Evolutionary conservation across 53 echinoderm and acorn worm genomes (phyloP), one percentile per base, ranked within the genome.

Genomic region (Luidia sarsii): DNA sequence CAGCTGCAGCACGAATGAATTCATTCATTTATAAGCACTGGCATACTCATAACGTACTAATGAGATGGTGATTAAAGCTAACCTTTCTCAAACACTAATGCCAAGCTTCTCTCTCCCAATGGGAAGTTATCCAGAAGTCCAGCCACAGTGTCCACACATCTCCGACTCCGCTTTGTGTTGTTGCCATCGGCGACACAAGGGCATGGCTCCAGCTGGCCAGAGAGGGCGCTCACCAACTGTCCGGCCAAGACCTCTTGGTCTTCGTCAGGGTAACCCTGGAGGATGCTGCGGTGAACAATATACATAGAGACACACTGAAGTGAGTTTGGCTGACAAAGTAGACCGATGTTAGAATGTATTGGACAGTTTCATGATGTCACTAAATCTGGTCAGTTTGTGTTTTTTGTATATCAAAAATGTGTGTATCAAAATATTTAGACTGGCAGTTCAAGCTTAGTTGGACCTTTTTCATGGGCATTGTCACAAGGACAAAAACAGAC

Each of bases 91-190:
- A 89, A 33, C 25, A 65, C 15, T 25, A 39, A 33, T 28, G 82
- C 64, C 2, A 95, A 41, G 35, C 85, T 68, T 10, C 64, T 32
- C 64, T 89, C 87, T 34, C 95, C 95, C 1, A 95, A 32, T 0
- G 50, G 62, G 39, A 91, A 95, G 75, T 95, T 95, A 36, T 84
- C 95, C 32, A 91, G 68, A 29, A 87, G 85, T 38, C 89, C 68
- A n/a, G 57, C 56, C 38, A 95, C 55, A 21, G 49, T 53, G 33
- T 81, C 70, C 6, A 95, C 39, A 41, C 67, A 79, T 39, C 43
- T 56, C 41, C 83, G 65, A 19, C 25, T 29, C 28, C 53, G 65
- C 43, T 21, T 37, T 24, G 65, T 50, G 51, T 60, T n/a, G n/a
- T n/a, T n/a, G n/a, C n/a, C n/a, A n/a, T n/a, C n/a, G n/a, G n/a